A percentile compares a stretch with the other conserved stretches of the same genome.
These are phyloP conservation scores for Falco biarmicus DNA, from an alignment of 2,797 vertebrate genomes.

Conservation along the genomic window DNA sequence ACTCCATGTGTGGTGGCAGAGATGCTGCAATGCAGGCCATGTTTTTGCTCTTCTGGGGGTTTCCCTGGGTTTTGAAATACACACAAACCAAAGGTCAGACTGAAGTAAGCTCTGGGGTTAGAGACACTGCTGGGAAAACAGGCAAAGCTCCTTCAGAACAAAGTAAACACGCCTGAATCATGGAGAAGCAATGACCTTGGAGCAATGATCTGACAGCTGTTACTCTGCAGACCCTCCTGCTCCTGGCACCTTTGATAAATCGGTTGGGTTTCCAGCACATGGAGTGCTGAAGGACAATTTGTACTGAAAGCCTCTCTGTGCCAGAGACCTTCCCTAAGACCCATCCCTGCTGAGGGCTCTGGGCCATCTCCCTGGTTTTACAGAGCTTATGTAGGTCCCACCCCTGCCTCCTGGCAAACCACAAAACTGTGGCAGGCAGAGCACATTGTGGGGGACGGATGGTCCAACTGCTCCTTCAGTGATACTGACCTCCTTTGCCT, in stretches of 20 bases:
- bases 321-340: neutral
- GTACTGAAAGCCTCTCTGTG: accelerated
- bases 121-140: neutral
- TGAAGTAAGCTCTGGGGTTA: neutral
- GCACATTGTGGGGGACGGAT: accelerated
- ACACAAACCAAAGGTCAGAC: neutral
- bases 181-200: accelerated
- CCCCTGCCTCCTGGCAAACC: neutral
- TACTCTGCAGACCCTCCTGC: neutral
- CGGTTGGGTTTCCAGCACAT: neutral
- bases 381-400: neutral
- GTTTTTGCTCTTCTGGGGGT: neutral
- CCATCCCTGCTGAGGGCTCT: neutral
- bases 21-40: neutral
- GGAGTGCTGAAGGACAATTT: neutral
- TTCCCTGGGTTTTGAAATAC: neutral
- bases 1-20: neutral
- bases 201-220: neutral
- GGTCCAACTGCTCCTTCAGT: neutral
- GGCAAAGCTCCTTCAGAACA: neutral
- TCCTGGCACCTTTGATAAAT: neutral
- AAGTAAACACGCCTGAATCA: neutral
- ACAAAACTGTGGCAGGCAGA: neutral
- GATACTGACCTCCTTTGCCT: neutral
- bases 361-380: neutral